Evolutionary conservation across 2,113 vertebrate genomes (phyloP), one percentile per base, ranked within the genome.

Genomic region (Narcine bancroftii): DNA sequence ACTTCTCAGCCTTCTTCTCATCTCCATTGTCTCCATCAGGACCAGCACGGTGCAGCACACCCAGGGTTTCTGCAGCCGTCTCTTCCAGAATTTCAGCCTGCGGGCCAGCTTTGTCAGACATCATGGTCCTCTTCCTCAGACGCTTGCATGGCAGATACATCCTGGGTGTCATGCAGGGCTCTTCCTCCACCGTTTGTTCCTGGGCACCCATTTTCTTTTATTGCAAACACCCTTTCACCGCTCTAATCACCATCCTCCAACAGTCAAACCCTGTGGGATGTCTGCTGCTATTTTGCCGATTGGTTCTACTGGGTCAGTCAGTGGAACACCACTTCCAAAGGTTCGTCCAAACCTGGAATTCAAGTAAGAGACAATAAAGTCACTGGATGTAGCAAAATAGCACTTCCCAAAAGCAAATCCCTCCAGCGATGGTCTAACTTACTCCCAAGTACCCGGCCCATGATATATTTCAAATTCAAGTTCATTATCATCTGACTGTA

Each of bases 51-150:
- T 94, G 75, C 7, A n/a, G 6, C 7, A 15, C 1, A 2, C 11
- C 36, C 2, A 77, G 72, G 0, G 13, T 77, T 50, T 93, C 93
- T 29, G 95, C 94, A 92, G 93, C 95, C 60, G 91, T 93, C 87
- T 94, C 96, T 92, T 96, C 95, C 87, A 95, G 95, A 92, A 96
- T 95, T 93, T 97, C 97, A 94, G 95, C 95, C 94, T 96, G 96
- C 63, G 95, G 93, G 85, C 94, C 94, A 94, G 95, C 95, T 92
- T 93, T 94, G 92, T 92, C 93, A 95, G 97, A 97, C 97, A 97
- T 97, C 75, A 93, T 93, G 65, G 91, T 36, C 89, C 26, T 91
- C 26, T 47, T 91, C 42, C 89, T 91, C 24, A 69, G 66, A 33
- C 65, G 42, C 42, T 69, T 91, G 65, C 11, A 47, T 19, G 47